phyloP scores from a whole-genome alignment of 2,888 invertebrate genomes.

The Stenurella melanura region DNA sequence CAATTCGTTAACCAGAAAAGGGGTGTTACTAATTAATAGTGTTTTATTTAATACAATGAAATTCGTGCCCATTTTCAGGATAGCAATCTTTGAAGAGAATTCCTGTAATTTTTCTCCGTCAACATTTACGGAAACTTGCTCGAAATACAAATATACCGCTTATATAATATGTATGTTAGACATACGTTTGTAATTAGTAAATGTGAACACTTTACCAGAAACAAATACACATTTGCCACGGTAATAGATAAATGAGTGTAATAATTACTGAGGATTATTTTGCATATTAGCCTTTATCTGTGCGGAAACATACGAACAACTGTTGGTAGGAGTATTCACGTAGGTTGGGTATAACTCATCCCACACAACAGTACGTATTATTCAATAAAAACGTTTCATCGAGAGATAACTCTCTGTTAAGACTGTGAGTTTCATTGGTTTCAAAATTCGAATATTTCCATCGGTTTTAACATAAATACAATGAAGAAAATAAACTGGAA shows the following conservation, averaged over 20 bases:
- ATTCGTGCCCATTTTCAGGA: slow-evolving; percentile 3
- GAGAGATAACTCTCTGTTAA: no score
- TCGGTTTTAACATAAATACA: no score
- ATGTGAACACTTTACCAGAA: neutral
- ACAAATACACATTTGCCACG: neutral
- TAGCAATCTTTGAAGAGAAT: slow-evolving; percentile 1
- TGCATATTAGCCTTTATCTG: no score
- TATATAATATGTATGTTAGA: neutral
- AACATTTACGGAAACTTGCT: neutral
- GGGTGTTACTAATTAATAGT: slow-evolving; percentile 7
- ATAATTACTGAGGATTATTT: no score
- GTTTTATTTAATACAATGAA: slow-evolving; percentile 7
- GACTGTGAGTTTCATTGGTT: no score
- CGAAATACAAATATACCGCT: neutral
- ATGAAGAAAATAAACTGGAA: no score
- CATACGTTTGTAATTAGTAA: neutral
- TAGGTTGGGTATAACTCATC: no score
- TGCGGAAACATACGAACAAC: no score
- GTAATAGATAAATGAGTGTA: neutral
- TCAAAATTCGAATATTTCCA: no score
- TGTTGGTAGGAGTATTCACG: no score
- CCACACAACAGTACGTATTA: no score
- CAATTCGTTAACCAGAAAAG: slow-evolving; percentile 7
- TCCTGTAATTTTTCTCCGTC: neutral
- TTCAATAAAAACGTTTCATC: no score